Percentiles rank a stretch among this genome's conserved stretches.
phyloP scores from a whole-genome alignment of 1,140 invertebrate species.

The Leptinotarsa lineolata region DNA sequence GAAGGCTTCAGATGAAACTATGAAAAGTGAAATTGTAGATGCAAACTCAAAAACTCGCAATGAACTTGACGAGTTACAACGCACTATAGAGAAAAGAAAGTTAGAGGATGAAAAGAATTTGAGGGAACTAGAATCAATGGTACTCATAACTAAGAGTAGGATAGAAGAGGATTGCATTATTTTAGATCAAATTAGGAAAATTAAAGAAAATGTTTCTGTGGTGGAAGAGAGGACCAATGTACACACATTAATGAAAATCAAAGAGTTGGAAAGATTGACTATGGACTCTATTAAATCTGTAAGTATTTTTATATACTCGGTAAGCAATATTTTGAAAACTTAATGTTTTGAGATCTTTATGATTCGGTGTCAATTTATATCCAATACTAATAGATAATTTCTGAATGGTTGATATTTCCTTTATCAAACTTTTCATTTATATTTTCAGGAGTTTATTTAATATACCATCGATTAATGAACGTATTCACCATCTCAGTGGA shows the following conservation, averaged over 20 bases:
- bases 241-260: neutral
- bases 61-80: neutral
- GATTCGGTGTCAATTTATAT: too few species aligned
- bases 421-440: too few species aligned
- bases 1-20: neutral
- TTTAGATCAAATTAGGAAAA: constrained; percentile 1
- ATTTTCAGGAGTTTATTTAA: too few species aligned
- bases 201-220: neutral
- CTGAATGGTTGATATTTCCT: too few species aligned
- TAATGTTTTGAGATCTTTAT: too few species aligned
- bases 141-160: neutral
- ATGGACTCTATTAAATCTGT: constrained; percentile 4
- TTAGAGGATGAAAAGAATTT: neutral
- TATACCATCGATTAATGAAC: too few species aligned
- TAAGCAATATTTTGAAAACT: too few species aligned
- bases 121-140: neutral
- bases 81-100: neutral
- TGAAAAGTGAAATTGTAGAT: neutral
- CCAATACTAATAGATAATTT: too few species aligned
- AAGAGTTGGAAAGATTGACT: neutral
- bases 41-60: neutral
- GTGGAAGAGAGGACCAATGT: neutral
- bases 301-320: neutral
- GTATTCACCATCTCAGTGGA: too few species aligned
- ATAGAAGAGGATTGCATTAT: constrained; percentile 2